Evolutionary conservation across 2,888 invertebrate genomes (phyloP).

Genomic region (Hypercompe scribonia): DNA sequence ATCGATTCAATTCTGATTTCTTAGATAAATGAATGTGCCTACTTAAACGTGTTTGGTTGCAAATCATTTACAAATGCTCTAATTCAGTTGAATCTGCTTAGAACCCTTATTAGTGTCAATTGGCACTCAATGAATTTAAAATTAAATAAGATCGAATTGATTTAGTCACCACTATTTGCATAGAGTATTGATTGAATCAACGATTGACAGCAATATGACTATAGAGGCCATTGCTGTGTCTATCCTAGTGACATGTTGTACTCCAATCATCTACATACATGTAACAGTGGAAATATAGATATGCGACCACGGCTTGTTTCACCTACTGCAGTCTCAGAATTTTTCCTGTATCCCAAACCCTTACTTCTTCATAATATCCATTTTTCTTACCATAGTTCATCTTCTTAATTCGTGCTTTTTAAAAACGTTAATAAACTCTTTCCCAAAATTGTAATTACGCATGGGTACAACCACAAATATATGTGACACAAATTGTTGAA

Average conservation of each 20-base stretch:
- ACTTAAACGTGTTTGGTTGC: slow-evolving; percentile 20
- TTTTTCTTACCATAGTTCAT: no score
- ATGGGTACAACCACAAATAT: background rate
- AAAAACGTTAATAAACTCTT: no score
- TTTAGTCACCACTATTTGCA: background rate
- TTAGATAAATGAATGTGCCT: slow-evolving; percentile 15
- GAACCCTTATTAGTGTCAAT: slow-evolving; percentile 29
- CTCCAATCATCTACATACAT: no score
- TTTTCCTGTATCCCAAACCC: background rate
- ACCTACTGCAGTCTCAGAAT: background rate
- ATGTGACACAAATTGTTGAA: background rate
- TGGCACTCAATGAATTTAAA: slow-evolving; percentile 23
- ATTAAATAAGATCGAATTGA: slow-evolving; percentile 1
- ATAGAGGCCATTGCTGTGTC: background rate
- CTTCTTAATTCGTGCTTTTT: no score
- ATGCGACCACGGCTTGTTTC: background rate
- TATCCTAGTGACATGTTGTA: no score
- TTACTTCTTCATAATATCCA: no score
- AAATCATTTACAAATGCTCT: slow-evolving; percentile 29
- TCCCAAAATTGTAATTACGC: background rate
- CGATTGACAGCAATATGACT: background rate
- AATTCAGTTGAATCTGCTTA: slow-evolving; percentile 32
- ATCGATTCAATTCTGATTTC: slow-evolving; percentile 25
- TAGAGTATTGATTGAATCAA: background rate
- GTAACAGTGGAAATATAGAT: background rate